These are phyloP conservation scores for Ptychoptera albimana DNA, from an alignment of 2,888 invertebrate species.

Conservation along the genomic window DNA sequence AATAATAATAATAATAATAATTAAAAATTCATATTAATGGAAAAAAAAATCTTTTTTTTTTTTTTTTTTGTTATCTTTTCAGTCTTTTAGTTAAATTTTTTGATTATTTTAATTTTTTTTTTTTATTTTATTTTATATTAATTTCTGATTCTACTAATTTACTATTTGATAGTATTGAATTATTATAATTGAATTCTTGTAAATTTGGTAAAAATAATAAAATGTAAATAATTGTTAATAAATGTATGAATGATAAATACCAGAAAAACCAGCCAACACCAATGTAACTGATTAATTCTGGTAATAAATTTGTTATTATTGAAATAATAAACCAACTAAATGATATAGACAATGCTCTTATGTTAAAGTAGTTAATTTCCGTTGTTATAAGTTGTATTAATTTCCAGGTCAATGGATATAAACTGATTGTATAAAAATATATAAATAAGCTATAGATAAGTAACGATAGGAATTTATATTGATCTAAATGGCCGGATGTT, in stretches of 20 bases:
- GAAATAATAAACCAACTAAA: slow-evolving; percentile 55
- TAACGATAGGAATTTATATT: slow-evolving; percentile 9
- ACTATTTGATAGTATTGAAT: too few species aligned
- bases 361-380: slow-evolving; percentile 7
- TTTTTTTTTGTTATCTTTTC: too few species aligned
- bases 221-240: slow-evolving; percentile 44
- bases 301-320: slow-evolving; percentile 43
- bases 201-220: slow-evolving; percentile 7
- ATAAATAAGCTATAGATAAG: slow-evolving; percentile 8
- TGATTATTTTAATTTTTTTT: too few species aligned
- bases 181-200: neutral
- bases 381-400: slow-evolving; percentile 6
- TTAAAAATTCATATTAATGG: too few species aligned
- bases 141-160: too few species aligned
- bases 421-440: slow-evolving; percentile 9
- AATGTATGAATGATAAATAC: slow-evolving; percentile 44
- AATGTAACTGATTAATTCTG: slow-evolving; percentile 37
- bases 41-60: too few species aligned
- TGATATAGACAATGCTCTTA: slow-evolving; percentile 7
- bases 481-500: slow-evolving; percentile 6
- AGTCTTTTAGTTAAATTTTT: too few species aligned
- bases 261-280: slow-evolving; percentile 48
- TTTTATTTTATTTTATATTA: too few species aligned
- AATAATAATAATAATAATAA: too few species aligned
- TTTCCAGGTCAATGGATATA: slow-evolving; percentile 9